phyloP scores from a whole-genome alignment of 2,113 vertebrate species.

The Natator depressus region DNA sequence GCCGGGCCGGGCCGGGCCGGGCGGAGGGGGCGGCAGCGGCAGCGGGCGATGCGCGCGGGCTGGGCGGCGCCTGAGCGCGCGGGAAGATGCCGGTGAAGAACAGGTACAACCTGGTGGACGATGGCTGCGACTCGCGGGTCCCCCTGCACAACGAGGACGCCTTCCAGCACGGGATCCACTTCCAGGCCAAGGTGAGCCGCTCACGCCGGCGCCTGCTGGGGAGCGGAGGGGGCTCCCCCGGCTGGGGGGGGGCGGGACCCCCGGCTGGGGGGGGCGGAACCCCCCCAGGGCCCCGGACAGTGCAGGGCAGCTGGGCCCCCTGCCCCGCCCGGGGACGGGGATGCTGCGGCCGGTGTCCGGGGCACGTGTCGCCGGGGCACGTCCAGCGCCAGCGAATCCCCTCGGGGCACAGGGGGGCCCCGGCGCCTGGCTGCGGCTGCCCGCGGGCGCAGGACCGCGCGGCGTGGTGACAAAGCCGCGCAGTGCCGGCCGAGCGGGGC shows the following conservation, averaged over 20 bases:
- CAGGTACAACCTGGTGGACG: conserved; percentile 95
- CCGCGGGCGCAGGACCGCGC: no score
- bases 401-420: no score
- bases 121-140: conserved; percentile 87
- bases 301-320: neutral
- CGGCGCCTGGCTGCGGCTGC: no score
- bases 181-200: conserved; percentile 91
- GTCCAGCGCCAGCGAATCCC: no score
- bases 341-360: accelerated
- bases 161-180: conserved; percentile 90
- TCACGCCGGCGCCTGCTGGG: neutral
- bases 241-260: no score
- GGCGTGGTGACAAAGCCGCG: no score
- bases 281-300: neutral
- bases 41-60: neutral
- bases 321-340: neutral
- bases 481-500: no score
- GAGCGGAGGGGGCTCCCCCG: no score
- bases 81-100: conserved; percentile 84
- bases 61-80: conserved; percentile 3
- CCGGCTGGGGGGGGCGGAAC: no score
- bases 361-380: neutral
- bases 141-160: conserved; percentile 93
- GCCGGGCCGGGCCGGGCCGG: no score
- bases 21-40: neutral